Percentiles rank a stretch among this genome's conserved stretches.
These are phyloP conservation scores for Tigriopus japonicus DNA, from an alignment of 1,140 invertebrate species.

Conservation along the genomic window DNA sequence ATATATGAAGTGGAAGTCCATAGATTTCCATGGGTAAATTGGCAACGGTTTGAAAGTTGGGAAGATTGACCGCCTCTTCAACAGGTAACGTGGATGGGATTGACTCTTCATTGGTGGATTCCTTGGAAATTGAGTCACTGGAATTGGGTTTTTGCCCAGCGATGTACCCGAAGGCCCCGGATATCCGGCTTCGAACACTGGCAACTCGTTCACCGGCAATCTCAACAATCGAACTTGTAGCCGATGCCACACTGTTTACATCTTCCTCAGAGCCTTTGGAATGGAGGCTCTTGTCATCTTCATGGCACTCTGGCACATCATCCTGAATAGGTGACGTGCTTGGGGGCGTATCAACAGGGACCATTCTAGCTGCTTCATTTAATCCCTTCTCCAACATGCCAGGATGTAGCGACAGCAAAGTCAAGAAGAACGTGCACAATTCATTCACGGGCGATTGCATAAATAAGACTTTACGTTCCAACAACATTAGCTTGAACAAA, in stretches of 20 bases:
- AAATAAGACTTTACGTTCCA: constrained; percentile 78
- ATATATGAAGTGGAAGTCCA: constrained; percentile 11
- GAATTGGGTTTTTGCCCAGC: neutral
- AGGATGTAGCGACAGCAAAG: constrained; percentile 74
- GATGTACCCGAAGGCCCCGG: neutral
- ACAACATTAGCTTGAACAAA: constrained; percentile 75
- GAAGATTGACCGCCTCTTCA: neutral
- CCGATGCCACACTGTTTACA: neutral
- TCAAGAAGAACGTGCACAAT: constrained; percentile 64
- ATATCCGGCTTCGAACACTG: constrained; percentile 1
- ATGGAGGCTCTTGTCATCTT: neutral
- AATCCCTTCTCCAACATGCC: constrained; percentile 72
- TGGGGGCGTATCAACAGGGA: constrained; percentile 6
- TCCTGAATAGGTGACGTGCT: neutral
- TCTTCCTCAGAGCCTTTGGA: neutral
- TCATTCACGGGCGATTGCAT: constrained; percentile 67
- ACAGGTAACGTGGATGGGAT: no score
- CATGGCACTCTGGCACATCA: neutral
- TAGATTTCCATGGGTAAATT: neutral
- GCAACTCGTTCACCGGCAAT: neutral
- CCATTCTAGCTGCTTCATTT: constrained; percentile 52
- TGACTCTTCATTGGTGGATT: neutral
- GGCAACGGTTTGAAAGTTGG: neutral
- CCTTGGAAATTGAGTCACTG: neutral
- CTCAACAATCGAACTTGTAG: neutral